Percentiles rank a stretch among this genome's conserved stretches.
phyloP scores from a whole-genome alignment of 2,113 vertebrate genomes.

The Pseudonaja textilis region DNA sequence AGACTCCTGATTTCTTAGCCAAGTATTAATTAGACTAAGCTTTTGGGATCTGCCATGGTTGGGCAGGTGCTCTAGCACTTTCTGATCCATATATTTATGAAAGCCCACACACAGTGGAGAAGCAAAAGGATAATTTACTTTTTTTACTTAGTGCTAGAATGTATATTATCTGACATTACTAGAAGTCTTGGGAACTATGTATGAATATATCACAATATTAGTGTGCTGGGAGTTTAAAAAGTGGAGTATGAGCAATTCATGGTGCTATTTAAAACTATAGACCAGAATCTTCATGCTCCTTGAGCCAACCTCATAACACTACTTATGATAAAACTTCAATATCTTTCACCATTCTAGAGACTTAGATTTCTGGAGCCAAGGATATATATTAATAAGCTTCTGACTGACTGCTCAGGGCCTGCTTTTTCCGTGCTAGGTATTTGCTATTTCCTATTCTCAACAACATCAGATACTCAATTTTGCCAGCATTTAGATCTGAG shows the following conservation, averaged over 20 bases:
- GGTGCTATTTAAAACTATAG: not conserved
- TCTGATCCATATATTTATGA: not conserved
- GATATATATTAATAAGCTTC: not conserved
- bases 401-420: too few species aligned
- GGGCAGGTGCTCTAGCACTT: not conserved
- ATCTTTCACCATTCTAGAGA: not conserved
- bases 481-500: not conserved
- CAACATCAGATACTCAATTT: not conserved
- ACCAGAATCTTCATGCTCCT: not conserved
- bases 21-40: not conserved
- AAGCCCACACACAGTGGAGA: not conserved
- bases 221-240: not conserved
- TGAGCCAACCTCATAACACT: not conserved
- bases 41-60: not conserved
- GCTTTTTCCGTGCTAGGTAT: not conserved
- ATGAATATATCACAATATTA: not conserved
- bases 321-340: not conserved
- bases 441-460: not conserved
- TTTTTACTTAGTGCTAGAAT: not conserved
- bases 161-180: not conserved
- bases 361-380: not conserved
- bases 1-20: not conserved
- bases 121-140: not conserved
- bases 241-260: not conserved
- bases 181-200: not conserved